Conservation (phyloP, 2,888 invertebrate species). For the Autographa gamma region DNA sequence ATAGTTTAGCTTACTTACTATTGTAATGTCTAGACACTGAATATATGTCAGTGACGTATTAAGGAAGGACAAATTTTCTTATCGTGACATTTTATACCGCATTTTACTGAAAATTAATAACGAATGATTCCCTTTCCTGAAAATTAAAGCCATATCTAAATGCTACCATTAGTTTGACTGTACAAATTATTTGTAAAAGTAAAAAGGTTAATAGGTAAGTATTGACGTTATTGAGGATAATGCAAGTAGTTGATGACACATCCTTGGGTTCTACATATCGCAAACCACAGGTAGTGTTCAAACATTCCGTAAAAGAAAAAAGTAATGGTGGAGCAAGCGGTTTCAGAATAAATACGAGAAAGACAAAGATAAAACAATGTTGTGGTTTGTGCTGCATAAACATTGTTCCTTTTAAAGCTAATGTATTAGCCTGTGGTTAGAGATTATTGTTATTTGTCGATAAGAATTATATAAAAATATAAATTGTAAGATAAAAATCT, state of each 20-base stretch:
- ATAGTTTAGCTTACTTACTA: conserved; percentile 49
- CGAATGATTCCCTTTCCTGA: not conserved
- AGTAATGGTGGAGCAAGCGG: not conserved
- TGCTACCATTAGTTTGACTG: not conserved
- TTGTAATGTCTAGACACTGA: not conserved
- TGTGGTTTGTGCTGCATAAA: no score
- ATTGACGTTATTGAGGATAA: not conserved
- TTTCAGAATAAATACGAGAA: not conserved
- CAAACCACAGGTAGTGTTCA: not conserved
- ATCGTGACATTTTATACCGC: not conserved
- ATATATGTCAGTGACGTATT: not conserved
- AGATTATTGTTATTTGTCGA: no score
- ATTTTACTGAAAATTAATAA: not conserved
- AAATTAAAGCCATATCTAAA: not conserved
- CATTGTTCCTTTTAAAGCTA: no score
- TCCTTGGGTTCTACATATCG: not conserved
- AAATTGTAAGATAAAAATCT: no score
- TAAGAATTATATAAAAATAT: no score
- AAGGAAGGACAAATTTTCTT: not conserved
- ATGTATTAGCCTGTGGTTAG: no score
- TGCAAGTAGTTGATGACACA: not conserved
- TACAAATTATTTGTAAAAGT: not conserved
- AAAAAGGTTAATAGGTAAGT: no score
- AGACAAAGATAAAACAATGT: not conserved
- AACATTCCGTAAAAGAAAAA: not conserved